Conservation (phyloP, 2,888 invertebrate species). For the Phyllotreta cruciferae region DNA sequence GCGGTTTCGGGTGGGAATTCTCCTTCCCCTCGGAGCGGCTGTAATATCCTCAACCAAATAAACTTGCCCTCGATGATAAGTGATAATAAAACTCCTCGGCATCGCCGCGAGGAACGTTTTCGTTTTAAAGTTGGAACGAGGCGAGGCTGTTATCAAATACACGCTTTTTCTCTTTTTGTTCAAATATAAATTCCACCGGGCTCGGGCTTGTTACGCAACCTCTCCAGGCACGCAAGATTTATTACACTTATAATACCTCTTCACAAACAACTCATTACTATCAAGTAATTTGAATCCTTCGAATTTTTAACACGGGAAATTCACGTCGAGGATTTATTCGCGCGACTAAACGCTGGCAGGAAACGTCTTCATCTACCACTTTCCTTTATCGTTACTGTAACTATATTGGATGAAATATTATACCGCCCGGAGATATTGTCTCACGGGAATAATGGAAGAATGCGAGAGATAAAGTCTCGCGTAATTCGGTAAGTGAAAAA, state of each 20-base stretch:
- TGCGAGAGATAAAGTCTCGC: too few species aligned
- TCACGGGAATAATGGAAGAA: too few species aligned
- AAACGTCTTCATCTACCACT: too few species aligned
- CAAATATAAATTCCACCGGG: slow-evolving; percentile 9
- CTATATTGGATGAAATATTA: too few species aligned
- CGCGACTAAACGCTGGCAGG: too few species aligned
- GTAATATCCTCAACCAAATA: slow-evolving; percentile 13
- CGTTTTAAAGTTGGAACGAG: slow-evolving; percentile 5
- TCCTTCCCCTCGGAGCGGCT: not conserved
- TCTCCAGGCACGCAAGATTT: slow-evolving; percentile 3
- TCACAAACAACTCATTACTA: too few species aligned
- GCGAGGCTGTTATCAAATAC: slow-evolving; percentile 4
- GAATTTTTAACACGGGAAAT: too few species aligned
- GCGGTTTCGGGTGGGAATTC: not conserved
- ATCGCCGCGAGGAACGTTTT: slow-evolving; percentile 6
- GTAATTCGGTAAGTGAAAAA: too few species aligned
- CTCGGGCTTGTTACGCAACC: not conserved
- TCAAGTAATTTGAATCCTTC: too few species aligned
- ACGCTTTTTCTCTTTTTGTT: not conserved
- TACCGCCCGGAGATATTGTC: too few species aligned
- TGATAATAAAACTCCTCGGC: slow-evolving; percentile 7
- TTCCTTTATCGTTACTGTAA: too few species aligned
- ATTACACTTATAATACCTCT: not conserved
- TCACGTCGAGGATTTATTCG: too few species aligned
- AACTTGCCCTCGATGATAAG: slow-evolving; percentile 6